Conservation (phyloP, 2,888 invertebrate species). For the Antitype chi region DNA sequence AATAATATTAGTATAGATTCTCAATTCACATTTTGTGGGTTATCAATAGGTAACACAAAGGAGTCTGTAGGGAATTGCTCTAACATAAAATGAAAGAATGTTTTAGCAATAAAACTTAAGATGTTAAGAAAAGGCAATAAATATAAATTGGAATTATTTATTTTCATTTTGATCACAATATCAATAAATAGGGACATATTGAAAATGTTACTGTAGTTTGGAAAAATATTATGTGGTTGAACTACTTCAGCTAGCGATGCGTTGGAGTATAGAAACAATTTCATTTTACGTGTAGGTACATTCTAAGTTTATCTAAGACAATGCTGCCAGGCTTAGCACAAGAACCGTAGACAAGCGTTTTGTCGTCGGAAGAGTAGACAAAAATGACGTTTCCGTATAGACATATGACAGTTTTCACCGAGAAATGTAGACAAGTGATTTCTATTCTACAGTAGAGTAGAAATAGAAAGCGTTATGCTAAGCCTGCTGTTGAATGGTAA, state of each 20-base stretch:
- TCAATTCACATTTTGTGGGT: slow-evolving; percentile 33
- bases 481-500: too few relatives aligned
- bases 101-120: slow-evolving; percentile 30
- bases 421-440: too few relatives aligned
- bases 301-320: background rate
- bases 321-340: too few relatives aligned
- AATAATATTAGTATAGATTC: background rate
- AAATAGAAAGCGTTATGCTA: too few relatives aligned
- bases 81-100: slow-evolving; percentile 5
- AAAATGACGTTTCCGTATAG: too few relatives aligned
- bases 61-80: slow-evolving; percentile 30
- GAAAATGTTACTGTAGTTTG: slow-evolving; percentile 16
- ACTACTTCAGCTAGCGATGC: background rate
- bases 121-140: slow-evolving; percentile 23
- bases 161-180: slow-evolving; percentile 8
- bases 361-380: too few relatives aligned
- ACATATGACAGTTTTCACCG: too few relatives aligned
- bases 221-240: background rate
- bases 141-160: slow-evolving; percentile 19
- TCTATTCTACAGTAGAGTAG: too few relatives aligned
- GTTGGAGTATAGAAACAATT: background rate
- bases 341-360: too few relatives aligned
- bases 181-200: slow-evolving; percentile 3
- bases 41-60: slow-evolving; percentile 27
- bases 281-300: background rate